Conservation (phyloP, 2,888 invertebrate species). For the Tipula vernalis region DNA sequence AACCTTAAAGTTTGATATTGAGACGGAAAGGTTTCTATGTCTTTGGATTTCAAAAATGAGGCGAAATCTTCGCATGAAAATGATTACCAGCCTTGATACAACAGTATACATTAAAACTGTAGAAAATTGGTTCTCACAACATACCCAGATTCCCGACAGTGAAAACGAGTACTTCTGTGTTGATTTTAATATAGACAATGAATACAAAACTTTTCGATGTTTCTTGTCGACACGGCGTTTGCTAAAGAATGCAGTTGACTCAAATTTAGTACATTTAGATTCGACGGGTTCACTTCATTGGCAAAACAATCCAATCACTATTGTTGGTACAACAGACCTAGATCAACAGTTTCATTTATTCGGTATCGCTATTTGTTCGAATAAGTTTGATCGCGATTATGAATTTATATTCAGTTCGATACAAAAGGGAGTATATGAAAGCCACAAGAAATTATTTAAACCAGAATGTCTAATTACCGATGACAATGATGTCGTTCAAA, state of each 20-base stretch:
- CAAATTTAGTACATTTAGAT: constrained; percentile 14
- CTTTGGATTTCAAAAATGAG: not conserved
- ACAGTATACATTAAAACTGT: not conserved
- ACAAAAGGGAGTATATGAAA: not conserved
- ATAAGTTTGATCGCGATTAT: not conserved
- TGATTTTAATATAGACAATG: not conserved
- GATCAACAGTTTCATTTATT: not conserved
- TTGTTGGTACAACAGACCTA: not conserved
- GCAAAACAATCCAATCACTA: not conserved
- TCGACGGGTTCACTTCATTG: not conserved
- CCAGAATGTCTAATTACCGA: not conserved
- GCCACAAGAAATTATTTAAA: not conserved
- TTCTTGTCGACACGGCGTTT: not conserved
- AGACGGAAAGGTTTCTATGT: not conserved
- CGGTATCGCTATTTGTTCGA: not conserved
- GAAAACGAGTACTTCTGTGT: not conserved
- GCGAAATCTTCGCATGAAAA: not conserved
- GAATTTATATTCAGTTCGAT: not conserved
- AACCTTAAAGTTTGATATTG: not conserved
- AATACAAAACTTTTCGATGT: not conserved
- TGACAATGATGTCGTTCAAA: not conserved
- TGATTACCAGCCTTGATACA: not conserved
- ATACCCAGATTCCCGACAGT: not conserved
- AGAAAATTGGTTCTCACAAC: not conserved
- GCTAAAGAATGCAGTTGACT: not conserved